These are phyloP conservation scores for Acanthiza pusilla DNA, from an alignment of 2,797 vertebrate species.

Conservation along the genomic window DNA sequence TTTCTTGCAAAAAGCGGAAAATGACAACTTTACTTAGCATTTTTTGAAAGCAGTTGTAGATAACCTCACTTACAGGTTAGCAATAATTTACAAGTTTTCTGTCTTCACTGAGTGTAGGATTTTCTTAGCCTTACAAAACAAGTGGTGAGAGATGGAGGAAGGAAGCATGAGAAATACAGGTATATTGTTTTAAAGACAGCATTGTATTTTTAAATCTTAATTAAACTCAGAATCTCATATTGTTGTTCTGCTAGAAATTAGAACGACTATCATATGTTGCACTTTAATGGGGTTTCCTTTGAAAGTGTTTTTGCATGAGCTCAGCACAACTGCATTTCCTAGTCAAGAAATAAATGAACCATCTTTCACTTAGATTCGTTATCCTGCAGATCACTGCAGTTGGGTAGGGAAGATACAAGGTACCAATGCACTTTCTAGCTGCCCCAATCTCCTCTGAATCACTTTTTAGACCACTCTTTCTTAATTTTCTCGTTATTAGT, in stretches of 20 bases:
- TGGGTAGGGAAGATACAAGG: not conserved
- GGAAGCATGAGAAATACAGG: not conserved
- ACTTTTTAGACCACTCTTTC: not conserved
- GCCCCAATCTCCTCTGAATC: not conserved
- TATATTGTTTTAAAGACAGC: not conserved
- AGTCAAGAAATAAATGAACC: not conserved
- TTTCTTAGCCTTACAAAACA: not conserved
- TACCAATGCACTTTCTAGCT: not conserved
- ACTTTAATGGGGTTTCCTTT: not conserved
- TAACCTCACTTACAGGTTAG: not conserved
- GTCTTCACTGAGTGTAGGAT: not conserved
- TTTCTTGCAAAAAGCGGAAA: not conserved
- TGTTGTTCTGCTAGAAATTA: not conserved
- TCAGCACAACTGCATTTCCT: not conserved
- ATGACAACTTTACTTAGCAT: not conserved
- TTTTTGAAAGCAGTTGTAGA: not conserved
- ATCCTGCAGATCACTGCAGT: not conserved
- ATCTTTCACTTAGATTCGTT: not conserved
- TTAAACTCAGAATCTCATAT: not conserved
- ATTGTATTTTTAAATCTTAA: not conserved
- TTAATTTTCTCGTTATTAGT: not conserved
- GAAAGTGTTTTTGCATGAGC: not conserved
- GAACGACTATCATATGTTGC: accelerated
- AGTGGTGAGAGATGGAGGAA: not conserved
- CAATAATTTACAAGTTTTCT: not conserved